Percentiles rank a stretch among this genome's conserved stretches.
Evolutionary conservation across 2,113 vertebrate genomes (phyloP).

Genomic region (Brevimyrus niger): DNA sequence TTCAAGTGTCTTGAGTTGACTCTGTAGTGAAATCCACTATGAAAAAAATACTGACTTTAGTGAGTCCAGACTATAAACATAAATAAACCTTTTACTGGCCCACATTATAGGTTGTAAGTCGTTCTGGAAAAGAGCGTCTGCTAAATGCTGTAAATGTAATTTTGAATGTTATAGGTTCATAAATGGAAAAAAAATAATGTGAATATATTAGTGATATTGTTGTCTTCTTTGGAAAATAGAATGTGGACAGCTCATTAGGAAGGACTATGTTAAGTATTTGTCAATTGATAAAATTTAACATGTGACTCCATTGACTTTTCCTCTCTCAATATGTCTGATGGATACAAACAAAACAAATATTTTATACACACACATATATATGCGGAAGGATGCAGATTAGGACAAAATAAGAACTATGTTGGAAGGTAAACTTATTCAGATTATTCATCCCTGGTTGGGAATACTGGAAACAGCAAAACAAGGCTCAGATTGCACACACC

Average conservation of each 20-base stretch:
- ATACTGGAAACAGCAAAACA: background rate
- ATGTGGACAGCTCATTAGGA: background rate
- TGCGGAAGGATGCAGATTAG: background rate
- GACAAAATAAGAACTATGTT: background rate
- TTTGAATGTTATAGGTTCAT: background rate
- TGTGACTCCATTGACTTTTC: too few relatives aligned
- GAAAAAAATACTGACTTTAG: background rate
- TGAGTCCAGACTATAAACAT: background rate
- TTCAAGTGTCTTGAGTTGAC: background rate
- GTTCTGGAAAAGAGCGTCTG: too few relatives aligned
- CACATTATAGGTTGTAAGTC: background rate
- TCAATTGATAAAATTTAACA: background rate
- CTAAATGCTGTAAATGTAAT: too few relatives aligned
- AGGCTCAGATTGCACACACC: background rate
- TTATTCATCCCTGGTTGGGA: background rate
- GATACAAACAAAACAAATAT: background rate
- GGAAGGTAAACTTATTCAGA: background rate
- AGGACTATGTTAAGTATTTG: background rate
- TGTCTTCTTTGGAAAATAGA: background rate
- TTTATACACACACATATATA: too few relatives aligned
- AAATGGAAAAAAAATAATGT: background rate
- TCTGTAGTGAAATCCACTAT: background rate
- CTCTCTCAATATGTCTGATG: background rate
- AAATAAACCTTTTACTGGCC: background rate
- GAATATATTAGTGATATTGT: background rate